Evolutionary conservation across 2,113 vertebrate genomes (phyloP).

Genomic region (Dissostichus mawsoni): DNA sequence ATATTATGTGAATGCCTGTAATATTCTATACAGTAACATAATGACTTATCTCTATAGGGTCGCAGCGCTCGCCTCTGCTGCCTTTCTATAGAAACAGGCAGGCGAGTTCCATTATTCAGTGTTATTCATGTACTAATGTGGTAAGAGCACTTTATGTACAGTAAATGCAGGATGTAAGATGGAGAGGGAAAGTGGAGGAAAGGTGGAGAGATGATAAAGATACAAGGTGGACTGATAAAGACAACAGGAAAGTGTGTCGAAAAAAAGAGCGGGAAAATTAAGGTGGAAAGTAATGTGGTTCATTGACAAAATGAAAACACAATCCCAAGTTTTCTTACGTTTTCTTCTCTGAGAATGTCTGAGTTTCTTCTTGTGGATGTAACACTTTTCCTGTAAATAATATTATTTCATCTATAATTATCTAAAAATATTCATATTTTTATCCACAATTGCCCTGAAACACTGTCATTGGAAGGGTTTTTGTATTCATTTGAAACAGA

Average conservation of each 20-base stretch:
- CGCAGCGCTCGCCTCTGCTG: not conserved
- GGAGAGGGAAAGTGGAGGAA: not conserved
- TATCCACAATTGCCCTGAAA: no score
- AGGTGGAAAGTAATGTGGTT: no score
- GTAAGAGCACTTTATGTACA: constrained; percentile 41
- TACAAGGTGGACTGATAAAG: not conserved
- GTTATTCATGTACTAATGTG: constrained; percentile 44
- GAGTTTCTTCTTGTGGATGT: no score
- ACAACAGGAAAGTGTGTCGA: not conserved
- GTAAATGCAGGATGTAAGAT: constrained; percentile 18
- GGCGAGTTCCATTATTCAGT: constrained; percentile 54
- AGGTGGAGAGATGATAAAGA: not conserved
- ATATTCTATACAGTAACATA: constrained; percentile 7
- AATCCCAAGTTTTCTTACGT: no score
- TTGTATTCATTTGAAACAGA: no score
- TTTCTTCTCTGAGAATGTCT: no score
- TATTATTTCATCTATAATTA: no score
- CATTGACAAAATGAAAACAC: no score
- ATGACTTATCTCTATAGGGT: constrained; percentile 19
- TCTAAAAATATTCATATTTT: no score
- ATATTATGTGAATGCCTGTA: not conserved
- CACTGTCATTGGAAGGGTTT: no score
- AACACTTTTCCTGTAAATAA: no score
- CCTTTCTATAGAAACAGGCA: constrained; percentile 14
- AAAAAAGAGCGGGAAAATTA: no score